Evolutionary conservation across 2,888 invertebrate genomes (phyloP).

Genomic region (Drosophila prolongata): DNA sequence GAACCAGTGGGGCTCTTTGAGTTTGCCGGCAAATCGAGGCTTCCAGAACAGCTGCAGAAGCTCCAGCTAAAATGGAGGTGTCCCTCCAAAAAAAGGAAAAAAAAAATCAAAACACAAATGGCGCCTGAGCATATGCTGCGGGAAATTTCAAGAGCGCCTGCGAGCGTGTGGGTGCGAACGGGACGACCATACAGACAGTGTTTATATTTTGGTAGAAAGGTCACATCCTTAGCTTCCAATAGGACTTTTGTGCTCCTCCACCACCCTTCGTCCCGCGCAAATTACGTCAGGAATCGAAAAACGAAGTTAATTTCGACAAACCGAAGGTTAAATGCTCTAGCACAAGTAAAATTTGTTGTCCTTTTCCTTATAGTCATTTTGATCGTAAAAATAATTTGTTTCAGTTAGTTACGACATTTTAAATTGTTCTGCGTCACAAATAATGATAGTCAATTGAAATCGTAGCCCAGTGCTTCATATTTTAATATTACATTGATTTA

Average conservation of each 20-base stretch:
- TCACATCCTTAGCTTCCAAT: slow-evolving; percentile 46
- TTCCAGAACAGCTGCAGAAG: slow-evolving; percentile 69
- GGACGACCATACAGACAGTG: slow-evolving; percentile 52
- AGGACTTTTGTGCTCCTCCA: slow-evolving; percentile 6
- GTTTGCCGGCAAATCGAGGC: slow-evolving; percentile 25
- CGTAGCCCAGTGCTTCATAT: no score
- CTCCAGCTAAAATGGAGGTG: slow-evolving; percentile 35
- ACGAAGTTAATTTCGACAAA: background rate
- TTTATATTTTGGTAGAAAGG: slow-evolving; percentile 65
- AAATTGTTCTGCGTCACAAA: no score
- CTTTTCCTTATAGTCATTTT: background rate
- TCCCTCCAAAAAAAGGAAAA: slow-evolving; percentile 3
- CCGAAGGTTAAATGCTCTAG: background rate
- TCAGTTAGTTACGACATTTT: no score
- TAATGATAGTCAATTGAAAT: no score
- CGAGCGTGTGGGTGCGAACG: slow-evolving; percentile 30
- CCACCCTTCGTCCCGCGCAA: slow-evolving; percentile 1
- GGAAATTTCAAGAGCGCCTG: slow-evolving; percentile 39
- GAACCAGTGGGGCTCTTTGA: background rate
- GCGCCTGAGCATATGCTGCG: slow-evolving; percentile 75
- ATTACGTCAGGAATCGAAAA: slow-evolving; percentile 30
- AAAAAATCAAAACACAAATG: slow-evolving; percentile 43
- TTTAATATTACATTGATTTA: no score
- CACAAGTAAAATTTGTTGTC: background rate
- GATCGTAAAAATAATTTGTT: no score